Conservation (phyloP, 2,888 invertebrate species). For the Leptinotarsa peninsularis region DNA sequence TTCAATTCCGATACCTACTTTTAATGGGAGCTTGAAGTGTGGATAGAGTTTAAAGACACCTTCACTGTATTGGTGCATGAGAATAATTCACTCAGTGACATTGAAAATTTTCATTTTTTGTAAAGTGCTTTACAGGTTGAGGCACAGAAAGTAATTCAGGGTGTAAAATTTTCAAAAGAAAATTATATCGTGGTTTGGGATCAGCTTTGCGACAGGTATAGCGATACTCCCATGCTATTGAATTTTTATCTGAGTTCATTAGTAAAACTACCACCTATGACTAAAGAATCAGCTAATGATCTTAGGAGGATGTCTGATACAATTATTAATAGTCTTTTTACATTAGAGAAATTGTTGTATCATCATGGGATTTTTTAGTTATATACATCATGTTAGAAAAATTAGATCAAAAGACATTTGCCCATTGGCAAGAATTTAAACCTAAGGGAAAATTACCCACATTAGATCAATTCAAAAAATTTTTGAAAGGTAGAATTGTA, state of each 20-base stretch:
- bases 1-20: slow-evolving; percentile 32
- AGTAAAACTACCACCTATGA: slow-evolving; percentile 24
- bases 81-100: slow-evolving; percentile 23
- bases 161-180: slow-evolving; percentile 14
- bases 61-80: slow-evolving; percentile 35
- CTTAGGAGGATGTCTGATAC: slow-evolving; percentile 22
- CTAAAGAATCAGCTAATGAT: slow-evolving; percentile 27
- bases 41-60: slow-evolving; percentile 36
- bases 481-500: slow-evolving; percentile 13
- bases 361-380: slow-evolving; percentile 5
- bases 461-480: slow-evolving; percentile 16
- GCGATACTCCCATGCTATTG: slow-evolving; percentile 25
- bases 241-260: slow-evolving; percentile 29
- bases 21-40: slow-evolving; percentile 32
- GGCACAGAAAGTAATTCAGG: slow-evolving; percentile 27
- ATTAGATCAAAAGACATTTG: slow-evolving; percentile 5
- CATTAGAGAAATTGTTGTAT: slow-evolving; percentile 15
- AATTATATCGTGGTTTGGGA: slow-evolving; percentile 35
- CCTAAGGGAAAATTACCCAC: slow-evolving; percentile 10
- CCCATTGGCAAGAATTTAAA: slow-evolving; percentile 19
- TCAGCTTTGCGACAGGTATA: slow-evolving; percentile 33
- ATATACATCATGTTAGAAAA: slow-evolving; percentile 9
- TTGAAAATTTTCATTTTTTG: slow-evolving; percentile 39
- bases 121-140: slow-evolving; percentile 27
- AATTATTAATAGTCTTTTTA: slow-evolving; percentile 16